These are phyloP conservation scores for Hylyphantes graminicola DNA, from an alignment of 1,140 invertebrate genomes.

Conservation along the genomic window DNA sequence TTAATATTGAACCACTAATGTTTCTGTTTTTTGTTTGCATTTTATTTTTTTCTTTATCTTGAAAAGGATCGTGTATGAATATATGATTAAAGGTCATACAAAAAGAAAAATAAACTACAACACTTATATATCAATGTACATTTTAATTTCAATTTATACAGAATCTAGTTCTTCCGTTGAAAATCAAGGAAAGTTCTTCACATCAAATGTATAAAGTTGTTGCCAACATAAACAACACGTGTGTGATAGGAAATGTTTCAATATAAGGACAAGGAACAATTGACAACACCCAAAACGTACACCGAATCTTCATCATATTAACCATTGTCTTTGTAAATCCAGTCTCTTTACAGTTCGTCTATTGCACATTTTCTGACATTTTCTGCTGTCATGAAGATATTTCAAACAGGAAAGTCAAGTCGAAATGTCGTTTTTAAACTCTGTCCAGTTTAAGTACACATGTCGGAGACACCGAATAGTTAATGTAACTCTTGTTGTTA, in stretches of 20 bases:
- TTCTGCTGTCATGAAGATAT: no score
- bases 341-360: not conserved
- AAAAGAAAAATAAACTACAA: not conserved
- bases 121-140: slow-evolving; percentile 19
- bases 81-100: not conserved
- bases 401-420: no score
- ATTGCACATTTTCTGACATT: not conserved
- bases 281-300: not conserved
- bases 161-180: slow-evolving; percentile 13
- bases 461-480: no score
- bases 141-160: slow-evolving; percentile 42
- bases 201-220: slow-evolving; percentile 36
- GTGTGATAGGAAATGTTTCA: not conserved
- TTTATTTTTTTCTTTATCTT: not conserved
- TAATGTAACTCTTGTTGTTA: no score
- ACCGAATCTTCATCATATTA: not conserved
- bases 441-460: no score
- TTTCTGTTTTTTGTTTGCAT: no score
- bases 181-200: slow-evolving; percentile 1
- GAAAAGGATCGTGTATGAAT: not conserved
- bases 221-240: not conserved
- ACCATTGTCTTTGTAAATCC: not conserved
- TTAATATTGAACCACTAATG: no score
- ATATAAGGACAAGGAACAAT: not conserved
- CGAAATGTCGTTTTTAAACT: no score